Base-by-base conservation (phyloP, 2,797 vertebrate genomes). In the Danio jaintianensis region DNA sequence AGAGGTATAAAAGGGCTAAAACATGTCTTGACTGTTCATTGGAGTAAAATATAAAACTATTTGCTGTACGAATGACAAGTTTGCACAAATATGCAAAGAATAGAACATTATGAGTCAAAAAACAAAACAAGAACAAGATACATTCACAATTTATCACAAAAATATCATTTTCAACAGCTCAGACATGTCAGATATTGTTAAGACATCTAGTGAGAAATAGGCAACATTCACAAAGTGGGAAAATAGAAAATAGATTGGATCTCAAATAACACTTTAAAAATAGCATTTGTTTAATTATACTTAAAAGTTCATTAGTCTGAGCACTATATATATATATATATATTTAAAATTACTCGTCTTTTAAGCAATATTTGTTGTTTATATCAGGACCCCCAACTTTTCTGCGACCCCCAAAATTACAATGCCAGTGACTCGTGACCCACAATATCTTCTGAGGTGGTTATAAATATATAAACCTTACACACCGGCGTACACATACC, bases 101-200 rank as follows among this genome's bases (percentile, higher is more conserved):
- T 73, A 16, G 12, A 69, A 18, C 7, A 11, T 52, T 18, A 73
- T 45, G 18, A n/a, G 4, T 42, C 3, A 6, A 53, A 55, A 55
- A 20, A 29, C 29, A 29, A 29, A 29, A 29, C 36, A 58, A 69
- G 77, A 10, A 48, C 0, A 62, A 8, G 67, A 71, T 59, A 84
- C 20, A 82, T 84, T 86, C 69, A 81, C 36, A 42, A 82, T 22
- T 48, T 47, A 29, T 58, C 4, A 50, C 7, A 43, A 59, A 55
- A 64, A 1, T 52, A 61, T 47, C 3, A 1, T 10, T 36, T 78
- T 45, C 8, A 16, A 48, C 6, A 22, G 61, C 12, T 38, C 13
- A 63, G 13, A 66, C 62, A 42, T 67, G 29, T 47, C 55, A 12
- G 68, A 15, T 55, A 59, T 66, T 66, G 20, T 45, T 48, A 55